These are phyloP conservation scores for Pseudopipra pipra DNA, from an alignment of 2,113 vertebrate genomes.

Conservation along the genomic window DNA sequence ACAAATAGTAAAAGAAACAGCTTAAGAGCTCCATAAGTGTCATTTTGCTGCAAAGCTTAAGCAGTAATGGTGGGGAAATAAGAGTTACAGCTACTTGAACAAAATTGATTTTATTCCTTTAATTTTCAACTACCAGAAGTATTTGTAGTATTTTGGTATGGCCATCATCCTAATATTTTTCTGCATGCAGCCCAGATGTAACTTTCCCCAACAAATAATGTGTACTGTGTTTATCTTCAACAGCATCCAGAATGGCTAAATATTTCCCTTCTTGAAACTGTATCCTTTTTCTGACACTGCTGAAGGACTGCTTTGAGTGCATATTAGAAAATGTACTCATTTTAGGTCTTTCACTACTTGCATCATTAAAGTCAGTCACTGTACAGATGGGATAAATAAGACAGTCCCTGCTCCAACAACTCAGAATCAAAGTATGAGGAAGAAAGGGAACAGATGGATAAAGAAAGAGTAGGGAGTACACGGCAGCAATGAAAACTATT, in stretches of 20 bases:
- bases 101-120: not conserved
- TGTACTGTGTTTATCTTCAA: not conserved
- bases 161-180: not conserved
- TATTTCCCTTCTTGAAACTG: not conserved
- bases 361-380: not conserved
- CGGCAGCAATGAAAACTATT: slow-evolving; percentile 44
- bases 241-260: not conserved
- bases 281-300: not conserved
- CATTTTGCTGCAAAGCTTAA: not conserved
- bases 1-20: not conserved
- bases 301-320: not conserved
- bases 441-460: slow-evolving; percentile 55
- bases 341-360: not conserved
- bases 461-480: slow-evolving; percentile 27
- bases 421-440: not conserved
- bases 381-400: not conserved
- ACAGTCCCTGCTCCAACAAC: not conserved
- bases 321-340: not conserved
- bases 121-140: not conserved
- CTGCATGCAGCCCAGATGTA: not conserved
- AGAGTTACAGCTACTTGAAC: not conserved
- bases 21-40: not conserved
- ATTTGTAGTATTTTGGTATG: not conserved
- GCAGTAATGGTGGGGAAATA: not conserved
- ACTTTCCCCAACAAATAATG: not conserved